Conservation (phyloP, 1,140 invertebrate species). For the Psilanteris sp. region DNA sequence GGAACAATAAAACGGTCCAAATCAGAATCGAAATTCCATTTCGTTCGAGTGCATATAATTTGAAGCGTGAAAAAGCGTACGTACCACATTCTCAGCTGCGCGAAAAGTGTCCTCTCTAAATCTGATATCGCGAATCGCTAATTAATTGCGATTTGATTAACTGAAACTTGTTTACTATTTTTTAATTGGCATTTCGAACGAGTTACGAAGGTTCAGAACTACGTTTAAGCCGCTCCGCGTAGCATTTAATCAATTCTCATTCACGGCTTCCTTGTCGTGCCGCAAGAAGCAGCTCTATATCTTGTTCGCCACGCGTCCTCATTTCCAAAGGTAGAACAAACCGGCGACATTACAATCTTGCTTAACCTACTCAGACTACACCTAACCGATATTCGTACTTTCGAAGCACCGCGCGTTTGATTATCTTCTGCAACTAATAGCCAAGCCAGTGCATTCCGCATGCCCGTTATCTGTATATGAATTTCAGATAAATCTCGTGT, state of each 20-base stretch:
- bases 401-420: conserved; percentile 27
- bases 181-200: conserved; percentile 21
- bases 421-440: conserved; percentile 38
- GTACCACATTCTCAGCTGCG: too few species aligned
- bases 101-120: conserved; percentile 1
- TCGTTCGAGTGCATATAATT: too few species aligned
- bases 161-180: conserved; percentile 23
- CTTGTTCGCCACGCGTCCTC: conserved; percentile 48
- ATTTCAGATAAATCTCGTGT: conserved; percentile 23
- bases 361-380: conserved; percentile 57
- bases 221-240: conserved; percentile 45
- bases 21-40: too few species aligned
- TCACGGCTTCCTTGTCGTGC: conserved; percentile 41
- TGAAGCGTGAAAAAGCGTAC: too few species aligned
- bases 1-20: too few species aligned
- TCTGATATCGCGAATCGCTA: not conserved
- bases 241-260: conserved; percentile 46
- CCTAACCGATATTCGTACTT: conserved; percentile 49
- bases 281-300: conserved; percentile 46
- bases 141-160: conserved; percentile 11
- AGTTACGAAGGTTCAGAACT: conserved; percentile 15
- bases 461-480: conserved; percentile 27
- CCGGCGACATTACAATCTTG: conserved; percentile 60
- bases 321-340: conserved; percentile 55
- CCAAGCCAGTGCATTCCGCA: conserved; percentile 34